Percentiles rank a stretch among this genome's conserved stretches.
phyloP scores from a whole-genome alignment of 2,113 vertebrate species.

The Gambusia holbrooki region DNA sequence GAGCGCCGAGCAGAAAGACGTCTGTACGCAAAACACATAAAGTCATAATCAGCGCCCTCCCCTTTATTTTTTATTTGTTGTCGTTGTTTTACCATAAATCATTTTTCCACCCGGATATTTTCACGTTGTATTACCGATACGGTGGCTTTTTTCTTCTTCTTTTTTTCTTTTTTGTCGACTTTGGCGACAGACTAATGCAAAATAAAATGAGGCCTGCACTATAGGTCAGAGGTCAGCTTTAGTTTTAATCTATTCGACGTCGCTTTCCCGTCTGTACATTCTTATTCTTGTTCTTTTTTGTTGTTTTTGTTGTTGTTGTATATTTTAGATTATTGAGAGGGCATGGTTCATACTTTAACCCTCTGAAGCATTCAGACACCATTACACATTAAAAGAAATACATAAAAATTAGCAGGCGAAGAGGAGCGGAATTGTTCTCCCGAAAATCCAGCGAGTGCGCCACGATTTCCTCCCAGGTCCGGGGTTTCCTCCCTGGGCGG shows the following conservation, averaged over 20 bases:
- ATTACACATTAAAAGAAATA: neutral
- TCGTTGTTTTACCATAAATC: neutral
- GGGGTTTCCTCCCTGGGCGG: too few relatives aligned
- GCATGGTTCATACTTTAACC: neutral
- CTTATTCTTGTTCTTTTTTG: neutral
- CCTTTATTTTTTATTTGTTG: too few relatives aligned
- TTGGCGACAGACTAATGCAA: neutral
- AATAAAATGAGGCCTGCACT: neutral
- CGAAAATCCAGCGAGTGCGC: neutral
- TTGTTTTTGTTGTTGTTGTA: too few relatives aligned
- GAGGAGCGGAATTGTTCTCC: neutral
- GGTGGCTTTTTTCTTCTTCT: too few relatives aligned
- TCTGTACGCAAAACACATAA: neutral
- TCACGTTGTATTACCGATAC: neutral
- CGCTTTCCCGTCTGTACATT: neutral
- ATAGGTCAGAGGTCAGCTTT: conserved; percentile 49
- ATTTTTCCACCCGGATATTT: neutral
- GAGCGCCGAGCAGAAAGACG: neutral
- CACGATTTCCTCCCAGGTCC: neutral
- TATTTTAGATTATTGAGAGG: neutral
- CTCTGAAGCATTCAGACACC: neutral
- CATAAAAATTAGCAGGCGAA: neutral
- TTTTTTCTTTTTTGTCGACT: neutral
- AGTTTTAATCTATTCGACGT: neutral
- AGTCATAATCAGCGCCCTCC: neutral